These are phyloP conservation scores for Ptycholaimellus sp. DNA, from an alignment of 2,888 invertebrate species.

Conservation along the genomic window DNA sequence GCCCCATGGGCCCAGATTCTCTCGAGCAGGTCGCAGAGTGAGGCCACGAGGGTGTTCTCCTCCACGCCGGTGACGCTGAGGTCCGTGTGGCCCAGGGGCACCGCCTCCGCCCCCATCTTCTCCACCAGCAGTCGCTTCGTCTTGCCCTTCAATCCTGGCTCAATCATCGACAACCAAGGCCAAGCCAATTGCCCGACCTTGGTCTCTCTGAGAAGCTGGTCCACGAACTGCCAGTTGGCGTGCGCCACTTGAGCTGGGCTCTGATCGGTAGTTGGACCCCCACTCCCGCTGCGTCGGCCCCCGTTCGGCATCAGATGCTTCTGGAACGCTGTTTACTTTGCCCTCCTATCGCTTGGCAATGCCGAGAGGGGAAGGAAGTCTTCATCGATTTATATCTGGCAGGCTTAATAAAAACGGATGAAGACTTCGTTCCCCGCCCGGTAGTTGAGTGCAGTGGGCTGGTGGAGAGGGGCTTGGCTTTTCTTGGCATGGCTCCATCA, in stretches of 20 bases:
- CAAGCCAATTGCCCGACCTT: constrained; percentile 21
- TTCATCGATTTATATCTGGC: too few relatives aligned
- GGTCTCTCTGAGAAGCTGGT: constrained; percentile 64
- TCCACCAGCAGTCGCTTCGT: constrained; percentile 96
- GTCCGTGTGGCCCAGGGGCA: constrained; percentile 64
- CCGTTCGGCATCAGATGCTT: too few relatives aligned
- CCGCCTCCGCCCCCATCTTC: constrained; percentile 83
- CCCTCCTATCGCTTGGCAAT: too few relatives aligned
- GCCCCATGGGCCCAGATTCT: constrained; percentile 91
- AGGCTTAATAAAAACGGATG: too few relatives aligned
- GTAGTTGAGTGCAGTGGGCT: too few relatives aligned
- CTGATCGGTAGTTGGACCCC: constrained; percentile 18
- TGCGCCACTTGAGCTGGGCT: constrained; percentile 67
- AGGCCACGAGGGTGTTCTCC: constrained; percentile 91
- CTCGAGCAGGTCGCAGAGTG: constrained; percentile 82
- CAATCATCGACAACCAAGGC: neutral
- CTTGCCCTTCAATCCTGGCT: constrained; percentile 28
- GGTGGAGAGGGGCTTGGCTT: too few relatives aligned
- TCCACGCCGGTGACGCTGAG: constrained; percentile 50
- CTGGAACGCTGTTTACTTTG: too few relatives aligned
- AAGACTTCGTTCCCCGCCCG: too few relatives aligned
- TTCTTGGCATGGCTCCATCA: too few relatives aligned
- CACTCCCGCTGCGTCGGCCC: too few relatives aligned
- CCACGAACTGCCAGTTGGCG: constrained; percentile 91
- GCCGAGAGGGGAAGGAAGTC: too few relatives aligned